phyloP scores from a whole-genome alignment of 2,888 invertebrate species.

The Papilio elwesi region DNA sequence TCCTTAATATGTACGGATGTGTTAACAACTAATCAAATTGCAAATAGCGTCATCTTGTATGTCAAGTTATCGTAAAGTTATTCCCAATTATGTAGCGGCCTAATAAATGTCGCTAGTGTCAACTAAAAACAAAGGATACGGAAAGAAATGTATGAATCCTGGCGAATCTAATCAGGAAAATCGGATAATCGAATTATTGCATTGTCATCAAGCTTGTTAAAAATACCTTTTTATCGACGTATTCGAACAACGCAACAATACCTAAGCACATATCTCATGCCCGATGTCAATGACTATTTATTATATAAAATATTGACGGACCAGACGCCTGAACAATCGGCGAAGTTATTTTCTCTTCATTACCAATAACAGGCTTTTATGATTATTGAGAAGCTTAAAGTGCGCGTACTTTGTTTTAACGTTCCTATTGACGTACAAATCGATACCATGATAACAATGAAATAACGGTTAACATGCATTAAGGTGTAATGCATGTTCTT shows the following conservation, averaged over 20 bases:
- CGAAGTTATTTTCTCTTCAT: conserved; percentile 14
- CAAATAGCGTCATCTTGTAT: too few species aligned
- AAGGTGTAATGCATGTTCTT: conserved; percentile 38
- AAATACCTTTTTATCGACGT: neutral
- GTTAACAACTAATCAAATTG: too few species aligned
- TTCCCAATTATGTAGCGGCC: too few species aligned
- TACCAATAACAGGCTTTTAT: conserved; percentile 25
- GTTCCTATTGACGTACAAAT: conserved; percentile 31
- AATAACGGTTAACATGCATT: conserved; percentile 46
- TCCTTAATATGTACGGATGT: too few species aligned
- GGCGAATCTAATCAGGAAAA: too few species aligned
- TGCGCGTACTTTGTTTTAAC: conserved; percentile 37
- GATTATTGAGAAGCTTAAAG: conserved; percentile 23
- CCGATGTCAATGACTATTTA: neutral
- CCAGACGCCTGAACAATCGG: conserved; percentile 19
- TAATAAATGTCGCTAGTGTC: too few species aligned
- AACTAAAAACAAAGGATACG: too few species aligned
- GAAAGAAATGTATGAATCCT: too few species aligned
- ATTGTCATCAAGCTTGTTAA: too few species aligned
- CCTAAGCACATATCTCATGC: neutral
- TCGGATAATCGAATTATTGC: too few species aligned
- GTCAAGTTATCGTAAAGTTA: too few species aligned
- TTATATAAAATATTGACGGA: conserved; percentile 3
- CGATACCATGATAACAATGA: conserved; percentile 43
- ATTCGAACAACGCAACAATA: neutral